These are phyloP conservation scores for Aphelinus certus DNA, from an alignment of 1,140 invertebrate genomes.

Conservation along the genomic window DNA sequence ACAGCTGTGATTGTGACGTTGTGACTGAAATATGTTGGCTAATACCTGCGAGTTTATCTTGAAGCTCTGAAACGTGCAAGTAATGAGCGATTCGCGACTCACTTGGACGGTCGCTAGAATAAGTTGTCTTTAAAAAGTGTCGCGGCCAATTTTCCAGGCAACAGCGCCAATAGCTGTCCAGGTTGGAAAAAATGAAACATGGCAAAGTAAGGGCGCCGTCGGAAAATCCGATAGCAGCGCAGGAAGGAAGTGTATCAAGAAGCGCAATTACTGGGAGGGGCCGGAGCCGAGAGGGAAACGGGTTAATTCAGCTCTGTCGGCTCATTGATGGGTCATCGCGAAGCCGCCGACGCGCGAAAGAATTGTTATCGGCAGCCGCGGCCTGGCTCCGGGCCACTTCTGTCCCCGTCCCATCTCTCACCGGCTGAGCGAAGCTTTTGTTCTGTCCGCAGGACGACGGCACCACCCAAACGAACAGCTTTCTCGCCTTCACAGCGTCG, in stretches of 20 bases:
- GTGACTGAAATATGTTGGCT: too few species aligned
- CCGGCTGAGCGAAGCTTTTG: conserved; percentile 13
- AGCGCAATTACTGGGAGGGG: conserved; percentile 16
- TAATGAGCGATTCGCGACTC: too few species aligned
- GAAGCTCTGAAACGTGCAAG: too few species aligned
- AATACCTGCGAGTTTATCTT: too few species aligned
- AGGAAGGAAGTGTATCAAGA: background rate
- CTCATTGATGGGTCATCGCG: conserved; percentile 34
- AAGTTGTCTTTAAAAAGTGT: background rate
- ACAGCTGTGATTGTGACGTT: too few species aligned
- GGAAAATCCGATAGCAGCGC: background rate
- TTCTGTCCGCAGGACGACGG: conserved; percentile 72
- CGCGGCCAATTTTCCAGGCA: background rate
- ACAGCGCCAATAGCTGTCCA: background rate
- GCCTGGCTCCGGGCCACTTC: background rate
- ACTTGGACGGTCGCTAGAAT: too few species aligned
- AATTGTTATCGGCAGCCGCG: conserved; percentile 29
- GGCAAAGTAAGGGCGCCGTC: background rate
- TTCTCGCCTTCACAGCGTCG: conserved; percentile 79
- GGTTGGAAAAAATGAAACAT: background rate
- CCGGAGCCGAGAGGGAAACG: background rate
- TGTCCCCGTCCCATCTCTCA: conserved; percentile 4
- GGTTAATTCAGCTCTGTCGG: conserved; percentile 31
- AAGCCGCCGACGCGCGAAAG: conserved; percentile 35
- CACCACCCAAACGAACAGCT: conserved; percentile 81